Base-by-base conservation (phyloP, 2,113 vertebrate genomes). In the Brevimyrus niger region DNA sequence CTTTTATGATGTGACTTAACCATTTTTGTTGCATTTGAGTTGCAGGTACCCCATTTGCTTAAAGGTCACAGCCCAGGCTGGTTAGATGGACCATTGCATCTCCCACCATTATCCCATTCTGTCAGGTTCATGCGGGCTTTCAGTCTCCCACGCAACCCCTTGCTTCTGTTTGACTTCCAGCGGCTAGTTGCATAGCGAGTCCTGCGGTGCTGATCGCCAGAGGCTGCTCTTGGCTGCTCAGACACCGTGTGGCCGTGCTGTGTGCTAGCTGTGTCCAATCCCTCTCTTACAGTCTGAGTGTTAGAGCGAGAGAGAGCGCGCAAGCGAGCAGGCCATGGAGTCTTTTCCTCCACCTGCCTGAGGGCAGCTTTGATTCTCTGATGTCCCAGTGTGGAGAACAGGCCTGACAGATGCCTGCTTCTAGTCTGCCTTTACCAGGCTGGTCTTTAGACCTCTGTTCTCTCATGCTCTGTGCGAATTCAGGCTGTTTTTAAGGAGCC, bases 11-110 rank as follows among this genome's bases (percentile, higher is more conserved):
- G 76, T 85, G 44, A 76, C 10, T 51, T 90, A 86, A 87, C 89
- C 21, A 53, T 69, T 87, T 86, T 23, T 89, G 83, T 87, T 87
- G 47, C 73, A 87, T 89, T 86, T n/a, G 55, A 87, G 89, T 87
- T 90, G 17, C 58, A 89, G 89, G 84, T 73, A 69, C 84, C 44
- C n/a, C 31, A 85, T 55, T 89, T 38, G 53, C 15, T 83, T 55
- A 51, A 61, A 19, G 38, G 23, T 85, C 69, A 58, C 27, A 50
- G 44, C 31, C 65, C 47, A 38, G 19, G 47, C 48, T 88, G 48
- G 27, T 38, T 69, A 47, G 48, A 42, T 3, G 48, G 44, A 23
- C 17, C 15, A 10, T 84, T 84, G 15, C 42, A 17, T 38, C 44
- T 84, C 31, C 31, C 76, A 9, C 76, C 31, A 19, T 82, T 42